phyloP scores from a whole-genome alignment of 2,888 invertebrate genomes.

The Camptogramma bilineatum region DNA sequence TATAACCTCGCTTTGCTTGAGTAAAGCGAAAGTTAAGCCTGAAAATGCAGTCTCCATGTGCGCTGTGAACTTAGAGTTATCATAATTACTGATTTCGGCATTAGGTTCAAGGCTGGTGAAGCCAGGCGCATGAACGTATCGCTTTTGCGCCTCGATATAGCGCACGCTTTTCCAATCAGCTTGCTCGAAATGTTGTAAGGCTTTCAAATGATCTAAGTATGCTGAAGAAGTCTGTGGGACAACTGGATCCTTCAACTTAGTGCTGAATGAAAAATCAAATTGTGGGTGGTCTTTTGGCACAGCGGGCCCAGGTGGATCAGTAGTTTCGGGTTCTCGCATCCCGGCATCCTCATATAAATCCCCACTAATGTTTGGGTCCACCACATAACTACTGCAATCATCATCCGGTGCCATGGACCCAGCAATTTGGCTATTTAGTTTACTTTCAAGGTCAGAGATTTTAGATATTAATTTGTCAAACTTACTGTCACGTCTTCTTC shows the following conservation, averaged over 20 bases:
- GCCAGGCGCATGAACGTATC: constrained; percentile 2
- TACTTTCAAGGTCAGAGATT: too few relatives aligned
- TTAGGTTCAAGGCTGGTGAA: constrained; percentile 3
- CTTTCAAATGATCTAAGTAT: not conserved
- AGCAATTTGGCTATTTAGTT: too few relatives aligned
- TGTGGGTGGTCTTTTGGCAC: not conserved
- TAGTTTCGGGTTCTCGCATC: too few relatives aligned
- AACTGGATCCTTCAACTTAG: not conserved
- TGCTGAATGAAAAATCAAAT: constrained; percentile 1
- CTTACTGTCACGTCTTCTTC: too few relatives aligned
- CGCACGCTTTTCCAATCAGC: constrained; percentile 5
- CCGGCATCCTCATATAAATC: too few relatives aligned
- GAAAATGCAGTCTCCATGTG: constrained; percentile 7
- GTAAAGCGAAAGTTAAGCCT: not conserved
- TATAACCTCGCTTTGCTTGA: not conserved
- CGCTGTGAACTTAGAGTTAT: constrained; percentile 5
- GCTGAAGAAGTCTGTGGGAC: not conserved
- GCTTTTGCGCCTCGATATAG: constrained; percentile 2
- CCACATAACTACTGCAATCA: too few relatives aligned
- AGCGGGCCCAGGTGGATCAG: too few relatives aligned
- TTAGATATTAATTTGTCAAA: too few relatives aligned
- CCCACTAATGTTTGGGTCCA: too few relatives aligned
- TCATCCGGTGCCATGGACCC: too few relatives aligned
- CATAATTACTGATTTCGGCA: not conserved
- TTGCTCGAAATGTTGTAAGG: too few relatives aligned